Conservation (phyloP, 2,888 invertebrate genomes). For the Phalera bucephala region DNA sequence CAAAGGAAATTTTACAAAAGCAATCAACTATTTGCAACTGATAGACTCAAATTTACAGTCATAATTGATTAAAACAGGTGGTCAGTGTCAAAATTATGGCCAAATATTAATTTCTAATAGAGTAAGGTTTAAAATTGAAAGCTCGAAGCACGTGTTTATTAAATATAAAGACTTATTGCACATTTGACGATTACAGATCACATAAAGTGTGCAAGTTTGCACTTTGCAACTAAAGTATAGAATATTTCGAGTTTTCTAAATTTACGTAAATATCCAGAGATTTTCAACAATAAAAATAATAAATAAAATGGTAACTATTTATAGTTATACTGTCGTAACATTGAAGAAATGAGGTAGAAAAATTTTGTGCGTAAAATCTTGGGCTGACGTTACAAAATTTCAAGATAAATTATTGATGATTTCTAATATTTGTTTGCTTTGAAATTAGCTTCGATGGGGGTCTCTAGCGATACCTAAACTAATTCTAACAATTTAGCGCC, state of each 20-base stretch:
- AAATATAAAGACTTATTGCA: constrained; percentile 48
- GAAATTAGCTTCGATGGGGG: constrained; percentile 54
- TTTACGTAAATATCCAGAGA: constrained; percentile 26
- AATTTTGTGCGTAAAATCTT: constrained; percentile 38
- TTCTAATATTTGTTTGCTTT: constrained; percentile 29
- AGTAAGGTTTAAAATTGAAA: constrained; percentile 43
- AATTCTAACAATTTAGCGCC: constrained; percentile 40
- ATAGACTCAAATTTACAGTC: background rate
- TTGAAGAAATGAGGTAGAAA: constrained; percentile 52
- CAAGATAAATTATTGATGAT: constrained; percentile 22
- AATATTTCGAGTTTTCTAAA: constrained; percentile 30
- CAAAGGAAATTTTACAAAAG: background rate
- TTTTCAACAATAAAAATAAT: constrained; percentile 27
- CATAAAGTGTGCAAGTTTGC: constrained; percentile 50
- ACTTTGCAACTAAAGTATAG: constrained; percentile 26
- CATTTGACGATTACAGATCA: constrained; percentile 49
- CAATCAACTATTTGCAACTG: background rate
- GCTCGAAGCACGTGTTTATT: constrained; percentile 48
- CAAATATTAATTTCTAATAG: constrained; percentile 37
- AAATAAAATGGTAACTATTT: constrained; percentile 45
- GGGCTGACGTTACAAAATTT: constrained; percentile 27
- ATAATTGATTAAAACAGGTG: constrained; percentile 28
- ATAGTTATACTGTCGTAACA: constrained; percentile 29
- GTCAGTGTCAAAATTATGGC: constrained; percentile 44
- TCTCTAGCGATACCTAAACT: constrained; percentile 78